phyloP scores from a whole-genome alignment of 2,797 vertebrate genomes.

The Phrynocephalus vlangalii region DNA sequence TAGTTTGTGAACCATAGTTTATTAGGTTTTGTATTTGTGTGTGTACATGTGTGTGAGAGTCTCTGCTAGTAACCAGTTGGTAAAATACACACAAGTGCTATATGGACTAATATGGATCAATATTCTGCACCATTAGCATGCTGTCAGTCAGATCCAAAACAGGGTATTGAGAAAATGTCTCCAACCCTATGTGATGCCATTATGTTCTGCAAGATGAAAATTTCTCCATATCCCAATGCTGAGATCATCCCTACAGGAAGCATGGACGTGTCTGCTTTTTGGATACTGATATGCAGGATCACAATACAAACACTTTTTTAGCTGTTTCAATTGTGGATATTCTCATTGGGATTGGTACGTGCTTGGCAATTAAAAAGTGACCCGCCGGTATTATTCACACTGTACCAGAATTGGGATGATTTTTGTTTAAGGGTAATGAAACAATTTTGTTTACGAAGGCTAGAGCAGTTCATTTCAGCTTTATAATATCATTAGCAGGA shows the following conservation, averaged over 20 bases:
- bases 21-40: too few species aligned
- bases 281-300: constrained; percentile 17
- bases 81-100: background rate
- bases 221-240: too few species aligned
- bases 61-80: too few species aligned
- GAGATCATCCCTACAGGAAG: background rate
- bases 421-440: background rate
- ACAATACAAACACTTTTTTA: constrained; percentile 13
- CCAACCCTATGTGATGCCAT: constrained; percentile 46
- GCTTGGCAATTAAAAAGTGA: background rate
- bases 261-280: background rate
- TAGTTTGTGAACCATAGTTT: background rate
- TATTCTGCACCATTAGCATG: constrained; percentile 44
- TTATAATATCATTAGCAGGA: constrained; percentile 30
- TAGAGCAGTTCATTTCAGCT: background rate
- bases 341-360: constrained; percentile 1
- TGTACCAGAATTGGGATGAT: background rate
- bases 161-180: constrained; percentile 42
- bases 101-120: constrained; percentile 23
- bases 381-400: background rate
- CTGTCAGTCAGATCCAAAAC: constrained; percentile 61
- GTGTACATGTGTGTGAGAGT: background rate
- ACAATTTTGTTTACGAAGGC: background rate
- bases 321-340: constrained; percentile 1
- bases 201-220: constrained; percentile 54